Evolutionary conservation across 2,888 invertebrate species (phyloP), one percentile per base, ranked within the genome.

Genomic region (Drosophila austrosaltans): DNA sequence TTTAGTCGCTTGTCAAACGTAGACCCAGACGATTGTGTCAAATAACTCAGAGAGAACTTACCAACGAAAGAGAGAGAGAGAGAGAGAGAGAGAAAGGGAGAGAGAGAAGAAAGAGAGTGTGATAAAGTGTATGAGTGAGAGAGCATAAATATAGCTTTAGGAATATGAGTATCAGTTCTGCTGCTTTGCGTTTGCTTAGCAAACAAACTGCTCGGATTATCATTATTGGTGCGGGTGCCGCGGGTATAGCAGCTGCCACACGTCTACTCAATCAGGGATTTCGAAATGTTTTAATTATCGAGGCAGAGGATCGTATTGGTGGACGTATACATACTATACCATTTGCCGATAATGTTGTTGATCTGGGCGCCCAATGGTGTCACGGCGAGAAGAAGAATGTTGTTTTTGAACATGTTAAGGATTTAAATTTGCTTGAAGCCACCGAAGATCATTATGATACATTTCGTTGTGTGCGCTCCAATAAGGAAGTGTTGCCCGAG

Each of bases 311-410:
- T 75, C 93, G 95, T 40, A 93, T 95, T 62, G 96, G 96, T 0
- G 96, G 96, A 1, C 93, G 96, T 66, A 93, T 95, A 22, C 81
- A 92, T 60, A 93, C 94, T 0, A 92, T 93, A 2, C 91, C 92
- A 0, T 94, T 93, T 76, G 94, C 93, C 1, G 93, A 93, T 0
- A 93, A 93, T 73, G 91, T 94, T 4, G 92, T 96, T 4, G 96
- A 97, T 89, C 86, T 96, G 60, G 96, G 96, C 0, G 96, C 96
- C 56, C 96, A 96, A 78, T 97, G 96, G 96, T 95, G 92, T 59
- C 92, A 91, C 56, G 92, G 96, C 0, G 95, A 96, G 89, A 92
- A 94, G 87, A 93, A 93, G 57, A 95, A 96, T 91, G 82, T 93
- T 28, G 94, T 95, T 0, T 95, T 93, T 80, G 93, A 94, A 53